Conservation (phyloP, 2,797 vertebrate genomes). For the Chrosomus eos region DNA sequence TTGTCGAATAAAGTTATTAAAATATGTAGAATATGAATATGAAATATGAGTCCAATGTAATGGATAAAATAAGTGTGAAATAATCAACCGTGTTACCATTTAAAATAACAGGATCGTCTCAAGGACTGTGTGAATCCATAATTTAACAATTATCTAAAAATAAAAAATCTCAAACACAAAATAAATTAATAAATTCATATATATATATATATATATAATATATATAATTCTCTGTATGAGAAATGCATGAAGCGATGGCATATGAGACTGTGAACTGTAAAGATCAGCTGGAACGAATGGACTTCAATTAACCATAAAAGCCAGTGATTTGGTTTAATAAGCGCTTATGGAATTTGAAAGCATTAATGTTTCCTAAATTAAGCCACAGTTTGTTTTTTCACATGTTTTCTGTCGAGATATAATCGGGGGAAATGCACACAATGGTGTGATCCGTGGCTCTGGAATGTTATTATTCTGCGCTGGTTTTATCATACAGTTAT, state of each 20-base stretch:
- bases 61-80: not conserved
- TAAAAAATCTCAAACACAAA: not conserved
- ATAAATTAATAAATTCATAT: too few species aligned
- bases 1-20: not conserved
- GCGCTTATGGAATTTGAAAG: slow-evolving; percentile 20
- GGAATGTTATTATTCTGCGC: slow-evolving; percentile 53
- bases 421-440: slow-evolving; percentile 52
- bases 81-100: not conserved
- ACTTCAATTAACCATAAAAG: slow-evolving; percentile 44
- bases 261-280: not conserved
- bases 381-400: not conserved
- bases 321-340: not conserved
- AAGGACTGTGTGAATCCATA: not conserved
- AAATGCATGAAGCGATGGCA: not conserved
- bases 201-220: not conserved
- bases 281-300: slow-evolving; percentile 10
- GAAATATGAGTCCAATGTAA: not conserved
- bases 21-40: not conserved
- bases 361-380: slow-evolving; percentile 14
- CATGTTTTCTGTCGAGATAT: slow-evolving; percentile 44
- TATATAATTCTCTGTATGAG: too few species aligned
- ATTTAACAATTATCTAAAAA: not conserved
- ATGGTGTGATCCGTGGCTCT: slow-evolving; percentile 42
- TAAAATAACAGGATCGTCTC: not conserved
- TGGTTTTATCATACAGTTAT: slow-evolving; percentile 34